Base-by-base conservation (phyloP, 2,113 vertebrate species). In the Furnarius figulus region DNA sequence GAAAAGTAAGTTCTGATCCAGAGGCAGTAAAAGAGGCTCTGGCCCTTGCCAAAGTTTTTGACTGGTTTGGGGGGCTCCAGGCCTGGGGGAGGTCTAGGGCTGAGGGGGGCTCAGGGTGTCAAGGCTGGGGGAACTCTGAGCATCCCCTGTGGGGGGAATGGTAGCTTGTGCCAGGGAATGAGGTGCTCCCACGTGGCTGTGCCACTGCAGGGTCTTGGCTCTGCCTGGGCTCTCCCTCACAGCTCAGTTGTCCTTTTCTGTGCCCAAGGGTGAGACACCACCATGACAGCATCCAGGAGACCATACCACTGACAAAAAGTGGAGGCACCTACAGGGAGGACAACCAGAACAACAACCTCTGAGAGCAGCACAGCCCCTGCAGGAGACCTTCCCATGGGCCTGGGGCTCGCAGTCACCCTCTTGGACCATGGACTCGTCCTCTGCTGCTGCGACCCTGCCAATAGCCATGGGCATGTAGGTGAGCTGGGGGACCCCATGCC, bases 1-100 rank as follows among this genome's bases (percentile, higher is more conserved):
- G 99, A 99, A 97, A 99, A 98, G 99, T 99, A 98, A 98, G 98
- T 97, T 21, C 24, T 24, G 61, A 33, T 31, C 12, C 70, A 47
- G 44, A 25, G 77, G 56, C 76, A 46, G 20, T 12, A 5, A 33
- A 25, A 21, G 49, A 31, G 10, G 8, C 14, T 17, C 39, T 73
- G 47, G 16, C 49, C 40, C 39, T 65, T 28, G 56, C 15, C 53
- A 66, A 66, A 65, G 91, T 21, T 82, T 75, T 31, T 58, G 39
- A 5, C 23, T 27, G n/a, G 14, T 83, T 42, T 83, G 1, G 6
- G 47, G 40, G 39, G 3, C 21, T 10, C 20, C 20, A 25, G 46
- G 14, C 22, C 63, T 66, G 24, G 10, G 10, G 2, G 33, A 14
- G 25, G n/a, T 35, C 6, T 17, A 11, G 1, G 10, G n/a, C 66